Evolutionary conservation across 2,888 invertebrate species (phyloP).

Genomic region (Epicampocera succincta): DNA sequence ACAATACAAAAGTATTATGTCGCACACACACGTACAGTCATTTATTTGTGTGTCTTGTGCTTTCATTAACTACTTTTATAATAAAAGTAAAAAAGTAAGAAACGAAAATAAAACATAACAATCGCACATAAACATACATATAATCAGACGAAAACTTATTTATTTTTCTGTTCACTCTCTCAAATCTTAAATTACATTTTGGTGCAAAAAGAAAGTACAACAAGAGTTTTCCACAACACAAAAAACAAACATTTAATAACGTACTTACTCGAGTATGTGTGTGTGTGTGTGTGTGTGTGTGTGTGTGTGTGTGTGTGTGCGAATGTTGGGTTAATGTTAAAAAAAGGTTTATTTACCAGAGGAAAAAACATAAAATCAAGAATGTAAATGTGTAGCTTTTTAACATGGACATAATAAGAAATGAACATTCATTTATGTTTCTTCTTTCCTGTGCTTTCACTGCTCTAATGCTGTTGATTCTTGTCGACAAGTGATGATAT

Average conservation of each 20-base stretch:
- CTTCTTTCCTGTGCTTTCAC: constrained; percentile 9
- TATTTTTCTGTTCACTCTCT: constrained; percentile 15
- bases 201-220: constrained; percentile 12
- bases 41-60: constrained; percentile 37
- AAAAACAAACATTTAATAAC: constrained; percentile 29
- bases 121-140: constrained; percentile 57
- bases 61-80: constrained; percentile 50
- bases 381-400: constrained; percentile 66
- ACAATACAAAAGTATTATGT: not conserved
- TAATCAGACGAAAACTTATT: constrained; percentile 58
- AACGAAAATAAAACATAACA: constrained; percentile 57
- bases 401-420: constrained; percentile 67
- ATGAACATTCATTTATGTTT: constrained; percentile 62
- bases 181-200: constrained; percentile 63
- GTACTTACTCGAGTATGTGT: not conserved
- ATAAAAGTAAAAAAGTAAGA: constrained; percentile 26
- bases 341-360: constrained; percentile 53
- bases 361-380: constrained; percentile 59
- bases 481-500: not conserved
- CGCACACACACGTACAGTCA: constrained; percentile 5
- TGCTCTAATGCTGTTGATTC: not conserved
- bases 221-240: not conserved
- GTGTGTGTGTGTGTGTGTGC: not conserved
- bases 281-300: not conserved
- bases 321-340: constrained; percentile 18